Evolutionary conservation across 2,888 invertebrate species (phyloP), one percentile per base, ranked within the genome.

Genomic region (Agrilus cyanescens): DNA sequence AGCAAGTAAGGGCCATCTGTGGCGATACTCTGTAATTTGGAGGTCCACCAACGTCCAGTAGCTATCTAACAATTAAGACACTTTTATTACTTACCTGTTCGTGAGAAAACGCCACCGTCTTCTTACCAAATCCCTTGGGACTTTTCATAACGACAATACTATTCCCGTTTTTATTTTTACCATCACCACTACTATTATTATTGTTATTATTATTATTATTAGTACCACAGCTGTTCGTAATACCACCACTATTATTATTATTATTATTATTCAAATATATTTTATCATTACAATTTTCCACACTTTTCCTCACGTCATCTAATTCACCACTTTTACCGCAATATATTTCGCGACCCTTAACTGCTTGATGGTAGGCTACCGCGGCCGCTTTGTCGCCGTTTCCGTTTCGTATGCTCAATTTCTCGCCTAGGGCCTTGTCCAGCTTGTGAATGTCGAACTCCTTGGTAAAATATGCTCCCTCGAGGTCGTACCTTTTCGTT

Each of bases 81-180:
- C n/a, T n/a, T n/a, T n/a, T n/a, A 37, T 33, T 32, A 53, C 55
- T 56, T 51, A 94, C 84, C 72, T 95, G 89, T 54, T 66, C 67
- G 8, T 66, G 60, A 12, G 66, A 64, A 54, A 67, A 67, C 51
- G 62, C 63, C 32, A 66, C 50, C 4, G 60, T 46, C 46, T 65
- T 67, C 49, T 67, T 67, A n/a, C 64, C 65, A 51, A 58, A 65
- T 38, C 49, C 49, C 41, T 52, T 51, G 34, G 45, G 46, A 41
- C 46, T 47, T 38, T 46, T 51, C 13, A 50, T 51, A 16, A 50
- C 43, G 32, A 41, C 50, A 16, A 47, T 44, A 31, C 49, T 52
- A 15, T 55, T 46, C 35, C 49, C 53, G 38, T 44, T 49, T 40
- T 50, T 49, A n/a, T 41, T 39, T n/a, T 35, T 50, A 46, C 35